Base-by-base conservation (phyloP, 2,888 invertebrate species). In the Stenolophus ochropezus region DNA sequence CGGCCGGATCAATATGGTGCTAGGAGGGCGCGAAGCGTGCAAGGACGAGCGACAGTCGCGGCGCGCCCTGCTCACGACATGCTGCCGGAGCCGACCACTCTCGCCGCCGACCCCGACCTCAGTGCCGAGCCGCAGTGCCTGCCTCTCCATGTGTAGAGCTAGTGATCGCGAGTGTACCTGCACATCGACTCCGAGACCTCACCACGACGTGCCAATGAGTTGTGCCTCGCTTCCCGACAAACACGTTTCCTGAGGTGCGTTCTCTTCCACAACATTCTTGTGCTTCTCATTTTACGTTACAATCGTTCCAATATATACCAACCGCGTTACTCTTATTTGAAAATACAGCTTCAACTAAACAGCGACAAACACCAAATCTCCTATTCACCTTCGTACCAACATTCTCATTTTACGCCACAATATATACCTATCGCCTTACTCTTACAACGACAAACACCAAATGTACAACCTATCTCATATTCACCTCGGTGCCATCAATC, bases 1-100 rank as follows among this genome's bases (percentile, higher is more conserved):
- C 82, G 76, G 82, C 58, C 74, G 71, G 79, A 79, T 79, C 79
- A 79, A 79, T 79, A 79, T 79, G 79, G 69, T 69, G 79, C 79
- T 61, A 69, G 21, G 79, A 79, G 79, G 69, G 79, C 47, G 69
- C 69, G 65, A 79, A 65, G 61, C 61, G 65, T 76, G 58, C 56
- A 56, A 61, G 69, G 33, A 25, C 18, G 69, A 4, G 33, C 42
- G 69, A 73, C 73, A 73, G 73, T 49, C 73, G 65, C 65, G 65
- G 33, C 65, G 65, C 65, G 65, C 65, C 65, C 65, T 14, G 65
- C 65, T 33, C 27, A 16, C 65, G 65, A 27, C 33, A 69, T 14
- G 27, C 27, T 69, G 33, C 23, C 23, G 65, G 8, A 27, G 18
- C 33, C 33, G 20, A 18, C 11, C 49, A 49, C 1, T 42, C 4